phyloP scores from a whole-genome alignment of 2,797 vertebrate species.

The Sebastolobus alascanus region DNA sequence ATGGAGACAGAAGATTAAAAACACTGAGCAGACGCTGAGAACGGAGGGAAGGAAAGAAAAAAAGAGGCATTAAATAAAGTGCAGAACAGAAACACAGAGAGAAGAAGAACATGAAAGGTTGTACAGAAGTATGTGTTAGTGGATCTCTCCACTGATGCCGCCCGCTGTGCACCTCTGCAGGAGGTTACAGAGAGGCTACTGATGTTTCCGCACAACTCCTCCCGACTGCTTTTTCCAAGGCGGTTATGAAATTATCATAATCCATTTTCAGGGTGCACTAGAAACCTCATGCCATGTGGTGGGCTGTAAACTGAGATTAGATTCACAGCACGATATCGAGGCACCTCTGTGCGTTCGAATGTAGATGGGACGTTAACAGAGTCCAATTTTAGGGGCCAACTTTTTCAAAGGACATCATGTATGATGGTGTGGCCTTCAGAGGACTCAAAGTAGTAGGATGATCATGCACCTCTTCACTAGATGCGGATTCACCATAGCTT shows the following conservation, averaged over 20 bases:
- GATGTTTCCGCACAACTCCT: conserved; percentile 51
- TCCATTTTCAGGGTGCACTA: conserved; percentile 73
- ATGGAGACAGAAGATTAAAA: conserved; percentile 32
- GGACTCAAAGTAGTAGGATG: not conserved
- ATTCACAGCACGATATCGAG: conserved; percentile 67
- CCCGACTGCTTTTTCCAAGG: conserved; percentile 41
- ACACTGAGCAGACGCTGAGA: conserved; percentile 15
- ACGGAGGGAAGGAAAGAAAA: not conserved
- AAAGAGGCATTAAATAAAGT: conserved; percentile 32
- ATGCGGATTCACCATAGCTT: not conserved
- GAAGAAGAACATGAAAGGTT: conserved; percentile 38
- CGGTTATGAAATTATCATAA: conserved; percentile 76
- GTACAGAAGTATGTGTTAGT: conserved; percentile 34
- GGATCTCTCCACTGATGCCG: conserved; percentile 36
- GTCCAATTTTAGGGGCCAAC: conserved; percentile 16
- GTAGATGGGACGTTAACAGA: conserved; percentile 26
- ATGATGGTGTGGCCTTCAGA: conserved; percentile 12
- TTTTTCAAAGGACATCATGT: conserved; percentile 43
- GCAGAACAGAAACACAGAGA: conserved; percentile 26
- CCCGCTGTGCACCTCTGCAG: conserved; percentile 59
- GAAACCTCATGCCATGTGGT: conserved; percentile 54
- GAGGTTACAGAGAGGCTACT: conserved; percentile 50
- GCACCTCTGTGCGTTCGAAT: conserved; percentile 55
- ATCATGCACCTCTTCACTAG: not conserved
- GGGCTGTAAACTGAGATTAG: conserved; percentile 76